Conservation (phyloP, 2,888 invertebrate species). For the Leptinotarsa tumamoca region DNA sequence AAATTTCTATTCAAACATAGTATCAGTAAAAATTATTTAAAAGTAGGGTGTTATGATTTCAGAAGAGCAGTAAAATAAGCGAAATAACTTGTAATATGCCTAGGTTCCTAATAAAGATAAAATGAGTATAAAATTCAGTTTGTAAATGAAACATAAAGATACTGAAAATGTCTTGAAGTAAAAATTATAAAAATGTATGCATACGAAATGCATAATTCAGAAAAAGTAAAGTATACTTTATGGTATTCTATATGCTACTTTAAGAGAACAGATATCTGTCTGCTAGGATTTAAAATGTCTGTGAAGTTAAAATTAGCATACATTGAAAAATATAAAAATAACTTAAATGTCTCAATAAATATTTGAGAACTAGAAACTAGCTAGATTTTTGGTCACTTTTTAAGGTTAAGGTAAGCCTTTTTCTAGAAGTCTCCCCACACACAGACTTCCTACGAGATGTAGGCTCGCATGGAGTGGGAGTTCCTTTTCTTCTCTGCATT, state of each 20-base stretch:
- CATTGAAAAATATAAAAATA: slow-evolving; percentile 28
- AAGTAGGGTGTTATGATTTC: too few species aligned
- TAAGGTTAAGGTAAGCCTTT: slow-evolving; percentile 67
- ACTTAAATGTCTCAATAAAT: slow-evolving; percentile 28
- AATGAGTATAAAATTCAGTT: too few species aligned
- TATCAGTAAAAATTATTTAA: too few species aligned
- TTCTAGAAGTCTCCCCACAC: slow-evolving; percentile 60
- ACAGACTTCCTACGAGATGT: slow-evolving; percentile 66
- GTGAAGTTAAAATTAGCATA: slow-evolving; percentile 10
- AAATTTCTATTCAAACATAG: too few species aligned
- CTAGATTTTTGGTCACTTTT: slow-evolving; percentile 62
- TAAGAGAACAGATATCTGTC: not conserved
- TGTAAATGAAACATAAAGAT: too few species aligned
- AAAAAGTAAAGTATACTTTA: not conserved
- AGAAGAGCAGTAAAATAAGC: too few species aligned
- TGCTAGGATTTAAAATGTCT: slow-evolving; percentile 3
- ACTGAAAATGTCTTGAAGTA: too few species aligned
- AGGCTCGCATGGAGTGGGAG: slow-evolving; percentile 59
- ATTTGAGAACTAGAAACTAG: slow-evolving; percentile 36
- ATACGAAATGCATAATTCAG: not conserved
- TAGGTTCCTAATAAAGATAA: too few species aligned
- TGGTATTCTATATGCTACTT: not conserved
- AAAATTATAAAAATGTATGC: too few species aligned
- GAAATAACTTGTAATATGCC: too few species aligned
- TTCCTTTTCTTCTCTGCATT: slow-evolving; percentile 63